Evolutionary conservation across 2,797 vertebrate genomes (phyloP).

Genomic region (Bufotes viridis): DNA sequence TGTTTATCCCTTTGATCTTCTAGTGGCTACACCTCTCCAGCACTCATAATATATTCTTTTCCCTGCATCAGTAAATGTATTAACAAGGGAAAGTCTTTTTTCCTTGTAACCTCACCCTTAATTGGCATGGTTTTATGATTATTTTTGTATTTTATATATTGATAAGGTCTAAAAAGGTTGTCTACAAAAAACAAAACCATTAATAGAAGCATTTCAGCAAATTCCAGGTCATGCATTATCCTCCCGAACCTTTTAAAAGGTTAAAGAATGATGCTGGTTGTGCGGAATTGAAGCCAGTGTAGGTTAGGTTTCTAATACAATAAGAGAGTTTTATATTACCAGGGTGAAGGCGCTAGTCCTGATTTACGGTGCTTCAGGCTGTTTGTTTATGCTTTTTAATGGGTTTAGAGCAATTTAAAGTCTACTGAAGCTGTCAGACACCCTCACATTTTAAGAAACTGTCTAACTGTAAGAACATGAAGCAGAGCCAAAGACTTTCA

Average conservation of each 20-base stretch:
- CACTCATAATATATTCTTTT: no score
- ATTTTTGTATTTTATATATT: background rate
- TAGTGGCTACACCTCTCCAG: background rate
- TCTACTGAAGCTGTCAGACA: conserved; percentile 57
- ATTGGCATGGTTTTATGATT: background rate
- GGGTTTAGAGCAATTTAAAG: conserved; percentile 61
- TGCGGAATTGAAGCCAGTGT: conserved; percentile 30
- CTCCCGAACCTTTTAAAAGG: conserved; percentile 38
- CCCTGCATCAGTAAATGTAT: background rate
- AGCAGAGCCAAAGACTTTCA: conserved; percentile 58
- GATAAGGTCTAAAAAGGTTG: background rate
- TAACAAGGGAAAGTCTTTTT: background rate
- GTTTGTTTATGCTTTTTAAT: conserved; percentile 63
- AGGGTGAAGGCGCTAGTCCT: conserved; percentile 43
- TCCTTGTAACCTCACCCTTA: background rate
- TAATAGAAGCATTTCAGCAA: conserved; percentile 29
- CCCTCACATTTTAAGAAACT: conserved; percentile 61
- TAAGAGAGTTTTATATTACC: conserved; percentile 49
- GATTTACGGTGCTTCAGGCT: conserved; percentile 52
- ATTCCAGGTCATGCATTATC: conserved; percentile 41
- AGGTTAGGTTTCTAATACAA: conserved; percentile 52
- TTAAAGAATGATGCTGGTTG: conserved; percentile 44
- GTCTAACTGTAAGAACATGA: conserved; percentile 61
- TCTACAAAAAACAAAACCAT: conserved; percentile 8
- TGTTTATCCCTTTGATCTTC: background rate